phyloP scores from a whole-genome alignment of 35 echinoderm and acorn worm genomes.

The Chiridota heheva region DNA sequence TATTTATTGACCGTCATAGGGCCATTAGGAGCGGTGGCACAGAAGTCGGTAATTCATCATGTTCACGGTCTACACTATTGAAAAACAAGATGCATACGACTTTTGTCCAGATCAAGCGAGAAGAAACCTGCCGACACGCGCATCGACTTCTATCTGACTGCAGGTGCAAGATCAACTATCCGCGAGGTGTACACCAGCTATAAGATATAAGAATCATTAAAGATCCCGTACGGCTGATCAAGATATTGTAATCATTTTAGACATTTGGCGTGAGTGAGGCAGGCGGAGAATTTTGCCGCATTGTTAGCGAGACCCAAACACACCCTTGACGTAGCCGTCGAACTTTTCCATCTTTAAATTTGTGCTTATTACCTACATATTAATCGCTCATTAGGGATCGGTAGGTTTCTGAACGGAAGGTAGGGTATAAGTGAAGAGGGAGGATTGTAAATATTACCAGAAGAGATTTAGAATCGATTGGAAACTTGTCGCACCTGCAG shows the following conservation, averaged over 20 bases:
- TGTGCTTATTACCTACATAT: conserved; percentile 85
- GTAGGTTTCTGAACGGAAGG: conserved; percentile 54
- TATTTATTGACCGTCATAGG: conserved; percentile 99
- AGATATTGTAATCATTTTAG: conserved; percentile 65
- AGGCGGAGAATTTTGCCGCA: conserved; percentile 45
- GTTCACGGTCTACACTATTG: conserved; percentile 74
- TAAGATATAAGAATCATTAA: conserved; percentile 70
- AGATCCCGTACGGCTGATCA: conserved; percentile 59
- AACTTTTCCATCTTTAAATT: neutral
- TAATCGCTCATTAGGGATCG: conserved; percentile 82
- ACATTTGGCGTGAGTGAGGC: conserved; percentile 86
- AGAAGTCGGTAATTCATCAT: conserved; percentile 82
- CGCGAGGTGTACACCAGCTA: conserved; percentile 64
- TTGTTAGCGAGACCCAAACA: conserved; percentile 67
- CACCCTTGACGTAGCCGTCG: conserved; percentile 32
- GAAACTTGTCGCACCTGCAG: conserved; percentile 11
- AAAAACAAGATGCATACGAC: conserved; percentile 83
- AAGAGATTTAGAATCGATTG: conserved; percentile 42
- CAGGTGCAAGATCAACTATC: conserved; percentile 66
- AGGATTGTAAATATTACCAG: conserved; percentile 69
- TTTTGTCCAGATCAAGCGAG: conserved; percentile 82
- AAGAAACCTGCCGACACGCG: conserved; percentile 75
- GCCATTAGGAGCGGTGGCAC: conserved; percentile 83
- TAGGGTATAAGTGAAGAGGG: conserved; percentile 39
- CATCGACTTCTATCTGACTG: conserved; percentile 48